These are phyloP conservation scores for Diploscapter pachys DNA, from an alignment of 1,140 invertebrate genomes.

Conservation along the genomic window DNA sequence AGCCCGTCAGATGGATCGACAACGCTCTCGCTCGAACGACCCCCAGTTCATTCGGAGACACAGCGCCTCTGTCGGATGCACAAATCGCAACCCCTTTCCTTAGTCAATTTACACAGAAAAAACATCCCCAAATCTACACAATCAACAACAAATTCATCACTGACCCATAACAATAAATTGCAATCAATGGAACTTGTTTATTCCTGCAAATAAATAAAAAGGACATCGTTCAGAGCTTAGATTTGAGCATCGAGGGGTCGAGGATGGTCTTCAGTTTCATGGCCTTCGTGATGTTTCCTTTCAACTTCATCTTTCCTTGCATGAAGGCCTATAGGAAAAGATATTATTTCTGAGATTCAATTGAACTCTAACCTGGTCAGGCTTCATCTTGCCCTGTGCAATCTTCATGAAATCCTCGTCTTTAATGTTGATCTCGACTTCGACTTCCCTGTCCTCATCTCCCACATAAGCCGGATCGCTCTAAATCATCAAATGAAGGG, in stretches of 20 bases:
- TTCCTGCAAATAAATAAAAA: neutral
- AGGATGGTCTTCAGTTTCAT: conserved; percentile 81
- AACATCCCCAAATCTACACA: neutral
- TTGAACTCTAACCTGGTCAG: conserved; percentile 79
- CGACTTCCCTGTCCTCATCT: conserved; percentile 40
- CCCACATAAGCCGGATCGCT: conserved; percentile 45
- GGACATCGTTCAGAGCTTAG: conserved; percentile 41
- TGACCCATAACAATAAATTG: conserved; percentile 26
- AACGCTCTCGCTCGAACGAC: no score
- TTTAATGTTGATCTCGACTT: conserved; percentile 50
- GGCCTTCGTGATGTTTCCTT: conserved; percentile 90
- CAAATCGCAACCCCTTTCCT: no score
- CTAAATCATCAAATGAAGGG: conserved; percentile 9
- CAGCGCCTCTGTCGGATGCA: no score
- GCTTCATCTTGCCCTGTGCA: conserved; percentile 75
- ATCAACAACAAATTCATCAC: conserved; percentile 17
- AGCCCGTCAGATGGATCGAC: no score
- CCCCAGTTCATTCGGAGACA: no score
- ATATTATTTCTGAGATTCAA: neutral
- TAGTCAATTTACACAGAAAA: no score
- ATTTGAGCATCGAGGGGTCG: conserved; percentile 54
- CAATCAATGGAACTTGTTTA: neutral
- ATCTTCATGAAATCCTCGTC: conserved; percentile 51
- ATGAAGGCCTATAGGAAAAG: conserved; percentile 78
- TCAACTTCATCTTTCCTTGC: conserved; percentile 90